Evolutionary conservation across 2,797 vertebrate genomes (phyloP).

Genomic region (Channallabes apus): DNA sequence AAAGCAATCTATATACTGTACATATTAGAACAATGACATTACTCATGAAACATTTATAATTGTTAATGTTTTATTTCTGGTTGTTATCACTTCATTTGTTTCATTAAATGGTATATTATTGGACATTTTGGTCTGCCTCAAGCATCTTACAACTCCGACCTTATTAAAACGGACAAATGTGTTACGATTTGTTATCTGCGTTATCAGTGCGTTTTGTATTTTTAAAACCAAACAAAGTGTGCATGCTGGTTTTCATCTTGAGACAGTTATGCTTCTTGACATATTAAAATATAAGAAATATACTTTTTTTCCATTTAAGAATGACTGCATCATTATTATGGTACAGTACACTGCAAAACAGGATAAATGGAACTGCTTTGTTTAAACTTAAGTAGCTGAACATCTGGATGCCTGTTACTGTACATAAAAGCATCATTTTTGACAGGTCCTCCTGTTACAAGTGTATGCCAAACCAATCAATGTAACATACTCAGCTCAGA

Average conservation of each 20-base stretch:
- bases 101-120: neutral
- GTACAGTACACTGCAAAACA: neutral
- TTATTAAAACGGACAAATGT: neutral
- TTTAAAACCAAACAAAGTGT: neutral
- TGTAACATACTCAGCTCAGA: neutral
- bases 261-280: neutral
- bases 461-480: neutral
- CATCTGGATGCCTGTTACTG: slow-evolving; percentile 17
- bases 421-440: neutral
- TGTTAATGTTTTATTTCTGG: slow-evolving; percentile 12
- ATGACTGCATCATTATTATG: neutral
- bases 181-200: slow-evolving; percentile 1
- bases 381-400: slow-evolving; percentile 1
- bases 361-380: neutral
- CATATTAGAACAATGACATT: neutral
- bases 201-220: neutral
- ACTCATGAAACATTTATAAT: neutral
- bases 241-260: neutral
- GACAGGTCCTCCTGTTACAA: slow-evolving; percentile 1
- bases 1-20: neutral
- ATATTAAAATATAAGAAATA: neutral
- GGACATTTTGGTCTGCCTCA: neutral
- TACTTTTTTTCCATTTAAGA: neutral
- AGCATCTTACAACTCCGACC: neutral
- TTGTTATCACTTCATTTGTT: slow-evolving; percentile 4